phyloP scores from a whole-genome alignment of 2,888 invertebrate species.

The Geophilus truncorum region DNA sequence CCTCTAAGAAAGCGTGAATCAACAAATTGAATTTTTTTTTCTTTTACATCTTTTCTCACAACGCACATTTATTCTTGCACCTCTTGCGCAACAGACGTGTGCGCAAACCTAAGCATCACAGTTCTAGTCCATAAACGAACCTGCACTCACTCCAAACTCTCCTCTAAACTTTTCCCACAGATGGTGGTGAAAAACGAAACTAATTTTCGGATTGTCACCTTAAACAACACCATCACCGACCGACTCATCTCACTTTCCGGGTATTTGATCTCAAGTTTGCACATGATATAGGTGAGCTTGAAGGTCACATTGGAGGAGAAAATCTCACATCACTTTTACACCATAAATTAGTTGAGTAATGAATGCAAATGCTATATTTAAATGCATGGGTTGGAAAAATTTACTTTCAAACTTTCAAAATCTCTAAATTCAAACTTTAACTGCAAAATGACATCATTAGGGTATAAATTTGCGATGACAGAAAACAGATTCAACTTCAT shows the following conservation, averaged over 20 bases:
- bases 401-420: background rate
- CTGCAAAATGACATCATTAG: background rate
- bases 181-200: background rate
- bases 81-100: slow-evolving; percentile 3
- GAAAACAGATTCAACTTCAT: background rate
- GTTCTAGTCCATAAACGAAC: background rate
- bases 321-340: background rate
- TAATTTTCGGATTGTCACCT: background rate
- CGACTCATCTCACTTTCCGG: background rate
- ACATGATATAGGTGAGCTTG: background rate
- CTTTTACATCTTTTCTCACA: background rate
- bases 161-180: background rate
- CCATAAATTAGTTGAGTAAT: background rate
- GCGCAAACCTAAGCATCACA: background rate
- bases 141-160: background rate
- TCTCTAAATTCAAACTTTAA: too few relatives aligned
- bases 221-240: background rate
- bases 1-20: background rate
- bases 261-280: background rate
- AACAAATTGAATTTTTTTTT: background rate
- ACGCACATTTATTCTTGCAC: background rate
- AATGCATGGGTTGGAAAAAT: background rate
- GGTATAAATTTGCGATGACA: background rate
- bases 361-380: background rate
- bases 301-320: background rate